Evolutionary conservation across 2,113 vertebrate species (phyloP), one percentile per base, ranked within the genome.

Genomic region (Megaleporinus macrocephalus): DNA sequence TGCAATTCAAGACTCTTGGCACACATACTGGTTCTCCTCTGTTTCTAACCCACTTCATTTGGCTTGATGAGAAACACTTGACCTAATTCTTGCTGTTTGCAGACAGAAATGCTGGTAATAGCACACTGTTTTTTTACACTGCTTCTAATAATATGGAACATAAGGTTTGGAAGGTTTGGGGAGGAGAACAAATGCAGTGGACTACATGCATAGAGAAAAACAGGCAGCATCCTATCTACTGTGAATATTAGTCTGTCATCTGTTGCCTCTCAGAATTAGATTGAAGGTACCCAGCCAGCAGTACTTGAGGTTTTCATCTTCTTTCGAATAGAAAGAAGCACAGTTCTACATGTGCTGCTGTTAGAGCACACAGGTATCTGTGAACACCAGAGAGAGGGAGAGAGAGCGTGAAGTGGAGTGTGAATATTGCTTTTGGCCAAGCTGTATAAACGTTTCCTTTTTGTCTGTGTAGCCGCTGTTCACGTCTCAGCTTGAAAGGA

Each of bases 351-450:
- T 26, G 24, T n/a, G 26, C 57, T 13, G 24, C 24, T 68, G 65
- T 44, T n/a, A 20, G 66, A 24, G 36, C 33, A 3, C 3, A 24
- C 22, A 44, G 36, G 20, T 69, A 41, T 69, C 63, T 68, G 62
- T 51, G 53, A 57, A 57, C 20, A 57, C 53, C 53, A 33, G 63
- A 4, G 30, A 33, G 30, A 41, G n/a, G 20, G 63, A 4, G 30
- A 33, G 11, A 41, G 66, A 22, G 65, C 5, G 1, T 44, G 33
- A 44, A 36, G 20, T 70, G 33, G 2, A 24, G 66, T 14, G 66
- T 24, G 44, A 70, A 70, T 70, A 70, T 70, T 70, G 66, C 66
- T 24, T 41, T 41, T 70, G 66, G 66, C 57, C 57, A 61, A 11
- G 57, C 57, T 24, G 22, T 13, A 22, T 41, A 44, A 70, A 41